These are phyloP conservation scores for Tribolium freemani DNA, from an alignment of 2,888 invertebrate genomes.

Conservation along the genomic window DNA sequence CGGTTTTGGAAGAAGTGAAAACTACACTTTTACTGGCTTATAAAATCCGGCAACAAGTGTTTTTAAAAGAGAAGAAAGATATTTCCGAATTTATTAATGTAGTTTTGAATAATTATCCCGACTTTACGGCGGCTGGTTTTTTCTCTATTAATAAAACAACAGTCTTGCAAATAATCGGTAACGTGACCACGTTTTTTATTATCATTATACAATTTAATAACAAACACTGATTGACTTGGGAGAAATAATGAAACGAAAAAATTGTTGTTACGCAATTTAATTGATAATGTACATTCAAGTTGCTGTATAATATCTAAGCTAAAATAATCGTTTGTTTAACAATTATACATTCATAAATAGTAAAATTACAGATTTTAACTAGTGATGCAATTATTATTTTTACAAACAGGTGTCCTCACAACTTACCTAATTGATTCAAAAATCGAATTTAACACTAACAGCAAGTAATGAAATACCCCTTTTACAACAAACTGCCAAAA, in stretches of 20 bases:
- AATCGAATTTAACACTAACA: conserved; percentile 43
- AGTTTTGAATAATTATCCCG: background rate
- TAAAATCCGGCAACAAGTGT: background rate
- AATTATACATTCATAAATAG: conserved; percentile 55
- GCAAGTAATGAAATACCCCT: conserved; percentile 34
- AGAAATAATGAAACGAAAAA: background rate
- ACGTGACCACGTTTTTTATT: conserved; percentile 13
- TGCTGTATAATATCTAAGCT: conserved; percentile 52
- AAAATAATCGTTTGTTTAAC: conserved; percentile 44
- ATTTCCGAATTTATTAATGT: background rate
- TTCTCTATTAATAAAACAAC: conserved; percentile 13
- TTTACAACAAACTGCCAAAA: conserved; percentile 6
- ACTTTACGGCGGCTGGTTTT: conserved; percentile 13
- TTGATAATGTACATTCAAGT: conserved; percentile 45
- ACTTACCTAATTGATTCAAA: conserved; percentile 41
- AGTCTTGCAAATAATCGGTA: background rate
- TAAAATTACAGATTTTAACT: conserved; percentile 51
- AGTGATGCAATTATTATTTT: conserved; percentile 45
- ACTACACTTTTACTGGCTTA: background rate
- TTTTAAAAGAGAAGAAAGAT: background rate
- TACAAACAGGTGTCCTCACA: conserved; percentile 36
- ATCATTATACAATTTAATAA: conserved; percentile 16
- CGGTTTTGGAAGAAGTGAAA: background rate
- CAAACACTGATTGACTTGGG: background rate
- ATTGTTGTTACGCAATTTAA: conserved; percentile 38